phyloP scores from a whole-genome alignment of 2,113 vertebrate species.

The Vanacampus margaritifer region DNA sequence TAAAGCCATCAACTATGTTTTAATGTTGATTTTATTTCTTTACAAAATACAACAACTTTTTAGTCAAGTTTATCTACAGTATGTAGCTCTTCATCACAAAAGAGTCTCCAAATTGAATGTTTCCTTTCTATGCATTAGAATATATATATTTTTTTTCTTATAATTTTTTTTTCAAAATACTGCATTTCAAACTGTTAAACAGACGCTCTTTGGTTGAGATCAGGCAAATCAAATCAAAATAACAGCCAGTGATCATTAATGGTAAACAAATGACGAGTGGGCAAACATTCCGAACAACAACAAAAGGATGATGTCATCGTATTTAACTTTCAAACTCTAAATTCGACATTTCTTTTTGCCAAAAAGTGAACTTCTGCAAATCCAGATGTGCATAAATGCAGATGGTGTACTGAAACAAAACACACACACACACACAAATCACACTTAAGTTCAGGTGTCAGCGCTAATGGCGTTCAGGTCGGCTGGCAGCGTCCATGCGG shows the following conservation, averaged over 20 bases:
- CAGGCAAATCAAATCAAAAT: too few species aligned
- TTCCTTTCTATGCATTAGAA: neutral
- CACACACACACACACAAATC: neutral
- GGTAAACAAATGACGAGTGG: slow-evolving; percentile 13
- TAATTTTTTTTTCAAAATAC: neutral
- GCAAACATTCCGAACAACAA: slow-evolving; percentile 50
- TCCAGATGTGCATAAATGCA: slow-evolving; percentile 57
- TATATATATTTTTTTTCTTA: too few species aligned
- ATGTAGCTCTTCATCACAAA: too few species aligned
- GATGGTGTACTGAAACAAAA: slow-evolving; percentile 2
- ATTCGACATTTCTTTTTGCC: slow-evolving; percentile 71
- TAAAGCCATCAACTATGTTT: too few species aligned
- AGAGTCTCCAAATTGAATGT: neutral
- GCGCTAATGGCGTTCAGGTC: slow-evolving; percentile 9
- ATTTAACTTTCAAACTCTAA: slow-evolving; percentile 52
- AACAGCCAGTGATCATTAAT: neutral
- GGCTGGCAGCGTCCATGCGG: slow-evolving; percentile 8
- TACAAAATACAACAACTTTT: too few species aligned
- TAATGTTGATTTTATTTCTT: too few species aligned
- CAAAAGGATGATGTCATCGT: slow-evolving; percentile 64
- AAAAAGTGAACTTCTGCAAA: slow-evolving; percentile 45
- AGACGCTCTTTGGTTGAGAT: neutral
- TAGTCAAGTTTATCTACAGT: too few species aligned
- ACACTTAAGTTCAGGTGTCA: slow-evolving; percentile 17
- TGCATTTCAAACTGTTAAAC: neutral